Percentiles rank a stretch among this genome's conserved stretches.
These are phyloP conservation scores for honey bee (Apis mellifera) DNA, from an alignment of 1,140 invertebrate genomes.

Conservation along the genomic window DNA sequence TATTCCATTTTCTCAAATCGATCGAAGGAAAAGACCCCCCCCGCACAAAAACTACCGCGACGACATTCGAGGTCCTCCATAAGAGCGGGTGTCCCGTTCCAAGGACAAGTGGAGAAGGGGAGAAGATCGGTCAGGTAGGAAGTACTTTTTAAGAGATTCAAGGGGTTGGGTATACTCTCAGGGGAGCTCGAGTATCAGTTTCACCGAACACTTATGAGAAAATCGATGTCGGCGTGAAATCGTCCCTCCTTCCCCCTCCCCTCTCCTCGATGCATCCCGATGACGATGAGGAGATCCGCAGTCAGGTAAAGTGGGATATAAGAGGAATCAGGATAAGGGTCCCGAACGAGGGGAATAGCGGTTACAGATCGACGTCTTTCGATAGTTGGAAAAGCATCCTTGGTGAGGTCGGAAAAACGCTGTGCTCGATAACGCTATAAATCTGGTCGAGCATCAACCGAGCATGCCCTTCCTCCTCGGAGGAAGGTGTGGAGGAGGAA, in stretches of 20 bases:
- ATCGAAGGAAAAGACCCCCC: no score
- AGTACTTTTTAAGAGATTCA: constrained; percentile 31
- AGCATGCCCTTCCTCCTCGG: constrained; percentile 21
- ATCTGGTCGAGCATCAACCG: constrained; percentile 46
- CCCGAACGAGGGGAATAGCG: constrained; percentile 6
- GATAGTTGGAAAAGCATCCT: constrained; percentile 37
- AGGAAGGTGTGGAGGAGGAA: constrained; percentile 3
- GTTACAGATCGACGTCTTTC: constrained; percentile 31
- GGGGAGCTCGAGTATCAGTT: constrained; percentile 34
- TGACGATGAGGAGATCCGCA: constrained; percentile 21
- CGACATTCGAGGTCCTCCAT: not conserved
- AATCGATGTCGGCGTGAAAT: constrained; percentile 54
- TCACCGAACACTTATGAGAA: constrained; percentile 34
- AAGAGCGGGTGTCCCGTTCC: not conserved
- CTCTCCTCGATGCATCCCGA: constrained; percentile 14
- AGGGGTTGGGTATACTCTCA: constrained; percentile 7
- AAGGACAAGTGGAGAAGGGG: constrained; percentile 37
- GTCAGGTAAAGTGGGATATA: constrained; percentile 53
- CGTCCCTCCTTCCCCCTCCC: not conserved
- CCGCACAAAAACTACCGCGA: no score
- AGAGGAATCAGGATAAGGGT: constrained; percentile 58
- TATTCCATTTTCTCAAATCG: no score
- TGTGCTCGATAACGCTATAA: constrained; percentile 65
- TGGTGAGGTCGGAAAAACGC: constrained; percentile 53
- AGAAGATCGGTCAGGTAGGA: constrained; percentile 25